These are phyloP conservation scores for Limnephilus rhombicus DNA, from an alignment of 2,888 invertebrate genomes.

Conservation along the genomic window DNA sequence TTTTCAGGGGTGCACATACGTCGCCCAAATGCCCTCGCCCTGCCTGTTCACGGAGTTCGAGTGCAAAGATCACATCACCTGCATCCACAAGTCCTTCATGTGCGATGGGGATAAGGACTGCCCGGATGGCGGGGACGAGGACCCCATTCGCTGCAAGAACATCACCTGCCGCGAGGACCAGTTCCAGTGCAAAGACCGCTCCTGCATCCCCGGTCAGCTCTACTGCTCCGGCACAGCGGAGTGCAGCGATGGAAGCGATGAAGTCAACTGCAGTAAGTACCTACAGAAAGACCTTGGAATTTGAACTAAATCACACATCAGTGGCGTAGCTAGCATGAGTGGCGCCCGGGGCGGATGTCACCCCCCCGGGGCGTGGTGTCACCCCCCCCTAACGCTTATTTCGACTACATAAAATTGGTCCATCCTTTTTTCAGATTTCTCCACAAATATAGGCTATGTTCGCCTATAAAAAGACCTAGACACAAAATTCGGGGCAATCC, in stretches of 20 bases:
- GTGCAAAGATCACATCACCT: conserved; percentile 88
- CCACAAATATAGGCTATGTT: no score
- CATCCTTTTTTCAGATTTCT: no score
- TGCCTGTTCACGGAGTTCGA: conserved; percentile 87
- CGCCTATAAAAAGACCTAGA: no score
- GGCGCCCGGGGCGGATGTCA: no score
- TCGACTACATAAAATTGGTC: no score
- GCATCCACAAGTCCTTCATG: conserved; percentile 89
- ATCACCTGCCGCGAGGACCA: conserved; percentile 91
- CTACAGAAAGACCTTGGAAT: neutral
- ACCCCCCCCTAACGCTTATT: no score
- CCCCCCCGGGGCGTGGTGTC: no score
- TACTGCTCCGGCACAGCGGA: conserved; percentile 90
- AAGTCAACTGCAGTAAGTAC: conserved; percentile 88
- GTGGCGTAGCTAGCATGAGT: no score
- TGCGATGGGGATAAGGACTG: conserved; percentile 93
- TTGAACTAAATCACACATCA: no score
- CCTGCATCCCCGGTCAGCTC: conserved; percentile 88
- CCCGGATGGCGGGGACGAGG: conserved; percentile 89
- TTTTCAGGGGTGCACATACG: conserved; percentile 80
- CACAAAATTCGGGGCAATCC: no score
- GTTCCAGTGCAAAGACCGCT: conserved; percentile 89
- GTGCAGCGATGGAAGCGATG: conserved; percentile 92
- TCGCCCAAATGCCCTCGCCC: conserved; percentile 77
- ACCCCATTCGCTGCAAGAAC: conserved; percentile 80